Percentiles rank a stretch among this genome's conserved stretches.
These are phyloP conservation scores for Neelides sp. DNA, from an alignment of 1,140 invertebrate genomes.

Conservation along the genomic window DNA sequence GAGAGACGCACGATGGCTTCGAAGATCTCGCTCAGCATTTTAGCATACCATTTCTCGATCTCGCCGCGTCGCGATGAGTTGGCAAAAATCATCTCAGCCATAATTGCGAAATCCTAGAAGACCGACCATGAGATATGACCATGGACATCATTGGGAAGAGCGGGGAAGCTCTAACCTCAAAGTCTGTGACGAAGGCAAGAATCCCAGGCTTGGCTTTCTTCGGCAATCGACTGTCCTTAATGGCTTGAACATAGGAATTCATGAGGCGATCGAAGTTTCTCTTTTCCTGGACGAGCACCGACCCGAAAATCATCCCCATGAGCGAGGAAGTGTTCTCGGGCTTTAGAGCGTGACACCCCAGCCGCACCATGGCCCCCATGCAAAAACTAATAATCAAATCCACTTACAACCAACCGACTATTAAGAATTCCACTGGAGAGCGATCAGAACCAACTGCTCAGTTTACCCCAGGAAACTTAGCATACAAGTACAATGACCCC, in stretches of 20 bases:
- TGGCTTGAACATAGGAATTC: constrained; percentile 66
- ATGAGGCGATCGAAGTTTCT: constrained; percentile 87
- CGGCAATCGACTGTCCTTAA: constrained; percentile 60
- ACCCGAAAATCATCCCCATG: constrained; percentile 77
- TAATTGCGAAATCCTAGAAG: constrained; percentile 64
- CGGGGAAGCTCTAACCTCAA: constrained; percentile 46
- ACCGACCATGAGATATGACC: not conserved
- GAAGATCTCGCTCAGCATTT: constrained; percentile 73
- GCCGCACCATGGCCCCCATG: constrained; percentile 75
- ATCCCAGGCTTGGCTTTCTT: constrained; percentile 78
- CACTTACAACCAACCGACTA: too few relatives aligned
- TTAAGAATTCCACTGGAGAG: too few relatives aligned
- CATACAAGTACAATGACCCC: too few relatives aligned
- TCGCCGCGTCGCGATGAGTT: constrained; percentile 80
- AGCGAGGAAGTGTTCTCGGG: constrained; percentile 83
- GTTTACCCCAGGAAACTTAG: too few relatives aligned
- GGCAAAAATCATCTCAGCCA: constrained; percentile 74
- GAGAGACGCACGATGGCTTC: constrained; percentile 67
- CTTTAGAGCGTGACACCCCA: constrained; percentile 79
- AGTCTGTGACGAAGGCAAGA: constrained; percentile 78
- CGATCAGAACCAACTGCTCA: too few relatives aligned
- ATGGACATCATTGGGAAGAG: not conserved
- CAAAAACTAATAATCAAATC: constrained; percentile 57
- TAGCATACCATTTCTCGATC: constrained; percentile 87
- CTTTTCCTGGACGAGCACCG: constrained; percentile 81